Evolutionary conservation across 1,140 invertebrate species (phyloP), one percentile per base, ranked within the genome.

Genomic region (Metopolophium dirhodum): DNA sequence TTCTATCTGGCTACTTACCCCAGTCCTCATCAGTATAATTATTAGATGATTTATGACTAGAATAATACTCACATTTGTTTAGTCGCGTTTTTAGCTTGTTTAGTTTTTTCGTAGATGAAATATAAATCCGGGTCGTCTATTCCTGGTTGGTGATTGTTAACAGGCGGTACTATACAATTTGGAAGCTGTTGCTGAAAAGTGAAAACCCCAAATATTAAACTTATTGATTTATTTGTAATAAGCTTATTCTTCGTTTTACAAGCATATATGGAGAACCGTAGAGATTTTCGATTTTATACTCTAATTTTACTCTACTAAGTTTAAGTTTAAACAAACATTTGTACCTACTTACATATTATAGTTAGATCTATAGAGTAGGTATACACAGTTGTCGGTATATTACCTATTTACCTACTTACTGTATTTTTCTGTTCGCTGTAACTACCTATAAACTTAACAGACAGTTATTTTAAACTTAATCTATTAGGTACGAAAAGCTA

Each of bases 21-120:
- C 18, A 68, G 61, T 68, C 14, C 61, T 68, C 7, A 82, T 18
- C 20, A 82, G 37, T 82, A 22, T 37, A 22, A 37, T 83, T 35
- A 83, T 22, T 37, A 22, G 4, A 83, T 83, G 20, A 20, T 20
- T 8, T 1, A 20, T 77, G 4, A 1, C 14, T 37, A 7, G 7
- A 88, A 35, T 57, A 88, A 35, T 57, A 54, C 91, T 86, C 14
- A 93, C 91, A 37, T 41, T 41, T 23, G 77, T 86, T 93, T 93
- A 85, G 91, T 93, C 30, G 30, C 35, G n/a, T 93, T 93, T 93
- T 85, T 93, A 30, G 91, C 91, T 93, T 54, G 91, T 83, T 93
- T 93, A 0, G 91, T 86, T 93, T 93, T 93, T 85, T 93, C 91
- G 26, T 93, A 93, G 61, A 93, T 93, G 22, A 93, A 93, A 57